phyloP scores from a whole-genome alignment of 2,113 vertebrate genomes.

The Casuarius casuarius region DNA sequence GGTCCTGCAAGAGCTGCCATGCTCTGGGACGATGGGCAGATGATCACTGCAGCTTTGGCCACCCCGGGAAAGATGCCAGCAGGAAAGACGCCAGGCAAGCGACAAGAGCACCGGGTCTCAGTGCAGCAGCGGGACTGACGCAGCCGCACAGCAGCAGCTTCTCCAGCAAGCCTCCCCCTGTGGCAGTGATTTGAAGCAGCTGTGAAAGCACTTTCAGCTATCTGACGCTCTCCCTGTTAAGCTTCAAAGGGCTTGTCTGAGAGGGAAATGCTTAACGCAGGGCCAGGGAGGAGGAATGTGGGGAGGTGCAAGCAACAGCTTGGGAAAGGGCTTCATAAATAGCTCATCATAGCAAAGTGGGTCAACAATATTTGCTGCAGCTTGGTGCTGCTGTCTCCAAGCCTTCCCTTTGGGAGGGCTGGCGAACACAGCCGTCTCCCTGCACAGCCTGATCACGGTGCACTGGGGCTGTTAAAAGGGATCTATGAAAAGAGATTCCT shows the following conservation, averaged over 20 bases:
- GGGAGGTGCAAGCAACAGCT: not conserved
- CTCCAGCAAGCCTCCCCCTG: not conserved
- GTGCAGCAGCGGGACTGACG: not conserved
- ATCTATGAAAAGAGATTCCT: not conserved
- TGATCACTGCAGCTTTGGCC: not conserved
- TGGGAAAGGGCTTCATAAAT: slow-evolving; percentile 11
- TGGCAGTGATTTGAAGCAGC: not conserved
- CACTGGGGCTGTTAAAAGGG: not conserved
- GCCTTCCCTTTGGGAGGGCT: not conserved
- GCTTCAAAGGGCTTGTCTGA: slow-evolving; percentile 10
- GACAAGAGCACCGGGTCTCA: accelerated
- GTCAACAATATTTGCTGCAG: not conserved
- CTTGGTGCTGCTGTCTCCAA: not conserved
- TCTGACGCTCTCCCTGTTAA: not conserved
- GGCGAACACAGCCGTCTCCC: not conserved
- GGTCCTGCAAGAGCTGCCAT: accelerated
- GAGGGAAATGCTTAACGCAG: not conserved
- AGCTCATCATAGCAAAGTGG: slow-evolving; percentile 8
- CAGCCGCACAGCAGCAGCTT: not conserved
- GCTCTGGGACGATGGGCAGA: too few species aligned
- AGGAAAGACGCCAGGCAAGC: not conserved
- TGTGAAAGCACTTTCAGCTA: not conserved
- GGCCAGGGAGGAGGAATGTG: not conserved
- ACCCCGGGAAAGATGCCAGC: not conserved
- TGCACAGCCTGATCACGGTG: not conserved